A percentile compares a stretch with the other conserved stretches of the same genome.
Conservation (phyloP, 2,888 invertebrate genomes). For the Drosophila lacicola region DNA sequence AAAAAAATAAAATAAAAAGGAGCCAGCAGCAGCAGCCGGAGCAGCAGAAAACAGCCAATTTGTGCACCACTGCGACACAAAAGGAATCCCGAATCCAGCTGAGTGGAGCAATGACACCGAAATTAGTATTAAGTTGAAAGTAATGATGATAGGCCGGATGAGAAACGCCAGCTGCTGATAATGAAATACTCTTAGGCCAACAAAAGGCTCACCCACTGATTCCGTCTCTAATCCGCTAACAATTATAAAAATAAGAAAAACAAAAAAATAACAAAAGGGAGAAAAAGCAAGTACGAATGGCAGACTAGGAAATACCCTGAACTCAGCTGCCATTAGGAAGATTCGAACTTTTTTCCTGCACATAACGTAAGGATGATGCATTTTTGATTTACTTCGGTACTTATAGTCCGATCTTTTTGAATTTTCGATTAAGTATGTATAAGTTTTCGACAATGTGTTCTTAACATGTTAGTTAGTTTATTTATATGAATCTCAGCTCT, state of each 20-base stretch:
- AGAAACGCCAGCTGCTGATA: constrained; percentile 75
- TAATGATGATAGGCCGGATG: constrained; percentile 71
- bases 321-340: no score
- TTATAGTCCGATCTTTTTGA: no score
- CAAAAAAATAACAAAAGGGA: background rate
- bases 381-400: no score
- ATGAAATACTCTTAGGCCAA: constrained; percentile 45
- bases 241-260: constrained; percentile 46
- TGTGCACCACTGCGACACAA: constrained; percentile 19
- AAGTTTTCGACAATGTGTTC: no score
- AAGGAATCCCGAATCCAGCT: constrained; percentile 19
- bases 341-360: no score
- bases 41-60: constrained; percentile 14
- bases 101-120: constrained; percentile 47
- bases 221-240: constrained; percentile 47
- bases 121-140: constrained; percentile 74
- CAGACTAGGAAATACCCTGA: no score
- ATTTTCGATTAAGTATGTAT: no score
- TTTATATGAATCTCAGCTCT: no score
- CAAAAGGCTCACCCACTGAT: constrained; percentile 23
- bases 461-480: no score
- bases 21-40: background rate
- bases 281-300: background rate
- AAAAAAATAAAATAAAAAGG: constrained; percentile 18
- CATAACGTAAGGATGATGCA: no score